Percentiles rank a stretch among this genome's conserved stretches.
Evolutionary conservation across 2,113 vertebrate species (phyloP).

Genomic region (Clarias batrachus): DNA sequence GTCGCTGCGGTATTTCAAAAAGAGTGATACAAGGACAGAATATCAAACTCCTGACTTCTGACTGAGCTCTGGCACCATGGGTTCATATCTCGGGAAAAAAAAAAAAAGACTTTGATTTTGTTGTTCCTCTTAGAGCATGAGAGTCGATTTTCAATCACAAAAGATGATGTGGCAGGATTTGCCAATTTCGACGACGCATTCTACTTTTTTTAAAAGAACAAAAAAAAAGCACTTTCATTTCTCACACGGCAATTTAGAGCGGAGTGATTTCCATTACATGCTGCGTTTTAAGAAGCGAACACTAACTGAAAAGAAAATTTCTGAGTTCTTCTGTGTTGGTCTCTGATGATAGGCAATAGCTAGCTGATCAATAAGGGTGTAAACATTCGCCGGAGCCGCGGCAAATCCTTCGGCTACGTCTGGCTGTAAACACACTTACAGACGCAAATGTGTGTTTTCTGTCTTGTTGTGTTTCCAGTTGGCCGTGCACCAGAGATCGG

Average conservation of each 20-base stretch:
- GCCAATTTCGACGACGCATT: slow-evolving; percentile 2
- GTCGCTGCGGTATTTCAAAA: slow-evolving; percentile 4
- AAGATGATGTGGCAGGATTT: slow-evolving; percentile 26
- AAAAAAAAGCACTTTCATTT: slow-evolving; percentile 15
- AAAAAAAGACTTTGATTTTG: slow-evolving; percentile 48
- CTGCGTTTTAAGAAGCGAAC: slow-evolving; percentile 25
- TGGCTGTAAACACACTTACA: slow-evolving; percentile 52
- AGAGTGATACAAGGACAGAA: slow-evolving; percentile 10
- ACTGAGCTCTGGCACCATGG: slow-evolving; percentile 18
- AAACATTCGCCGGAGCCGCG: slow-evolving; percentile 40
- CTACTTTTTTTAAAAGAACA: slow-evolving; percentile 16
- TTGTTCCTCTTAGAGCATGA: slow-evolving; percentile 4
- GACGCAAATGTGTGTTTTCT: slow-evolving; percentile 54
- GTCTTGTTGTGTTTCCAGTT: slow-evolving; percentile 49
- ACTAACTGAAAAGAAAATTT: slow-evolving; percentile 30
- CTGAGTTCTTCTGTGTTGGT: slow-evolving; percentile 25
- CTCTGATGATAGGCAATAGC: slow-evolving; percentile 37
- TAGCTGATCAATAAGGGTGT: slow-evolving; percentile 45
- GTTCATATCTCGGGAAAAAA: background rate
- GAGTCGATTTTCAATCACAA: slow-evolving; percentile 23
- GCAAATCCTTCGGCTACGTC: slow-evolving; percentile 51
- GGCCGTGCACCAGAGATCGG: slow-evolving; percentile 23
- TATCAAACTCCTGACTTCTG: slow-evolving; percentile 7
- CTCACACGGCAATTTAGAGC: background rate
- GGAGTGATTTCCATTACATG: slow-evolving; percentile 37